Percentiles rank a stretch among this genome's conserved stretches.
phyloP scores from a whole-genome alignment of 1,140 invertebrate species.

The Diorhabda carinulata region DNA sequence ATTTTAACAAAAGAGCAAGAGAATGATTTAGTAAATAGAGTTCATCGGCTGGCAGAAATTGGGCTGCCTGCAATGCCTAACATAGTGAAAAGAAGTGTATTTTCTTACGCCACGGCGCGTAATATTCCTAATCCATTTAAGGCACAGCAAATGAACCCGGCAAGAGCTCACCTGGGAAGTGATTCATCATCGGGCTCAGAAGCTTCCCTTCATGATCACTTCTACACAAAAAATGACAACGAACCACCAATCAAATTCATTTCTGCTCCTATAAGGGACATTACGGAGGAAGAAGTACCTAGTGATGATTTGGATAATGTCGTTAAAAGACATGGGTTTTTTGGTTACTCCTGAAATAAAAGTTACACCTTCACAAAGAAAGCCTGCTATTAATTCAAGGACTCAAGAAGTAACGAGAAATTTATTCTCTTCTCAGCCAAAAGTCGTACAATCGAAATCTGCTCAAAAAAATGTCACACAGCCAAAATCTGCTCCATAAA shows the following conservation, averaged over 20 bases:
- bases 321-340: constrained; percentile 3
- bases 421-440: not conserved
- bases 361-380: not conserved
- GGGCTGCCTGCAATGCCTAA: not conserved
- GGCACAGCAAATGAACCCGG: constrained; percentile 12
- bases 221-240: constrained; percentile 5
- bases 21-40: not conserved
- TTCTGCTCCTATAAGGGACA: not conserved
- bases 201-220: not conserved
- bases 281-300: constrained; percentile 4
- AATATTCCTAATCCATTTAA: not conserved
- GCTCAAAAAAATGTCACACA: too few species aligned
- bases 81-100: not conserved
- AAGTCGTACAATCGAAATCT: too few species aligned
- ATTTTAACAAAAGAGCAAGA: not conserved
- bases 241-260: constrained; percentile 6
- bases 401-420: not conserved
- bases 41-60: not conserved
- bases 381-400: not conserved
- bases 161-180: constrained; percentile 6
- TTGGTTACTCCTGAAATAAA: constrained; percentile 1
- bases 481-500: too few species aligned
- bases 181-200: not conserved
- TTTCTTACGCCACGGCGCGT: not conserved
- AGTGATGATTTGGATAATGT: constrained; percentile 7